Percentiles rank a stretch among this genome's conserved stretches.
Evolutionary conservation across 1,140 invertebrate species (phyloP).

Genomic region (Euglossa dilemma): DNA sequence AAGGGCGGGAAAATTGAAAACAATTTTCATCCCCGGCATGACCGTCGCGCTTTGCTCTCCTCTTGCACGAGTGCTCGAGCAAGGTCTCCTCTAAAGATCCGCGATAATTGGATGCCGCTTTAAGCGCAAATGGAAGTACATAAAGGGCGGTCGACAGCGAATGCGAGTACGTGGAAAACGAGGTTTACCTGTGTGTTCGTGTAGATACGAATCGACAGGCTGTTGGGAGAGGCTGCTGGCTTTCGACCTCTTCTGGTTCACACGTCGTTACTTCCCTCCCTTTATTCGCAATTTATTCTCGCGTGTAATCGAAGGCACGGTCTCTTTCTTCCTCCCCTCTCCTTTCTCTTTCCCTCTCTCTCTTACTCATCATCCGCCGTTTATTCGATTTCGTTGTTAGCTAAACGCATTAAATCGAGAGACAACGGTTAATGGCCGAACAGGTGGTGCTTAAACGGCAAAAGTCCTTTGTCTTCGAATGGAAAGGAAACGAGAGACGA

Average conservation of each 20-base stretch:
- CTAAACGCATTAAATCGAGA: neutral
- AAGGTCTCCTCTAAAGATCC: slow-evolving; percentile 3
- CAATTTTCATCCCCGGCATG: neutral
- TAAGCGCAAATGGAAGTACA: slow-evolving; percentile 16
- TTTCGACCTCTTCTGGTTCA: slow-evolving; percentile 34
- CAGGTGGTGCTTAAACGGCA: neutral
- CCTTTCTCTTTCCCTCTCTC: neutral
- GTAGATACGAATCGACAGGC: slow-evolving; percentile 3
- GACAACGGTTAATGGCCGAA: slow-evolving; percentile 3
- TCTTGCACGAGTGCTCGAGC: too few relatives aligned
- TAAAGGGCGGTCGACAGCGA: neutral
- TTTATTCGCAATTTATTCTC: slow-evolving; percentile 18
- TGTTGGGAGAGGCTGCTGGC: neutral
- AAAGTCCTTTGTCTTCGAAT: neutral
- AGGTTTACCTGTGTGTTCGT: slow-evolving; percentile 1
- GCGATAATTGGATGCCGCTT: slow-evolving; percentile 30
- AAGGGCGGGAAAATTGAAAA: neutral
- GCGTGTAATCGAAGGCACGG: neutral
- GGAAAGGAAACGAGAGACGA: slow-evolving; percentile 12
- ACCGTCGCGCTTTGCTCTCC: neutral
- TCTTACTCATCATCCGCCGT: too few relatives aligned
- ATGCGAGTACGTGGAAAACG: slow-evolving; percentile 23
- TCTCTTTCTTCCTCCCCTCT: neutral
- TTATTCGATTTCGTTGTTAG: slow-evolving; percentile 19
- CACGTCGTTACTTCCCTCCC: slow-evolving; percentile 34